phyloP scores from a whole-genome alignment of 2,888 invertebrate genomes.

The Charanyca ferruginea region DNA sequence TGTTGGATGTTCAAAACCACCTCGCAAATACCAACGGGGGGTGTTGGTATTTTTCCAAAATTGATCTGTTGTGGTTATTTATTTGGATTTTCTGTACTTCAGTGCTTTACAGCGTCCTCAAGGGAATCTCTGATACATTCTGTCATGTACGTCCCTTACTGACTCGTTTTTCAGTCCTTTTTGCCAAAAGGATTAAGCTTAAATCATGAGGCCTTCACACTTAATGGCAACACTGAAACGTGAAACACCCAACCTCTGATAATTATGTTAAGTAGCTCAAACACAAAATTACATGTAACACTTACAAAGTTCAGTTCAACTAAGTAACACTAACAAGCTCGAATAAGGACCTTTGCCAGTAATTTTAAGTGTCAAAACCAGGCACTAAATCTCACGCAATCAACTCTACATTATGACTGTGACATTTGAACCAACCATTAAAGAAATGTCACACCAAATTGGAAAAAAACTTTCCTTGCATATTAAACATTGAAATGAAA shows the following conservation, averaged over 20 bases:
- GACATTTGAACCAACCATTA: constrained; percentile 63
- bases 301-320: constrained; percentile 14
- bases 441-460: constrained; percentile 57
- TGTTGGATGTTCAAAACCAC: too few relatives aligned
- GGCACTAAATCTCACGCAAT: constrained; percentile 39
- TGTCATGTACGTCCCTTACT: too few relatives aligned
- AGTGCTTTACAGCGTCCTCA: background rate
- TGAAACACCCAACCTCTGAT: background rate
- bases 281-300: background rate
- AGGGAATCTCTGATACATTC: too few relatives aligned
- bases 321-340: constrained; percentile 10
- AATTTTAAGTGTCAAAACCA: constrained; percentile 10
- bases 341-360: constrained; percentile 18
- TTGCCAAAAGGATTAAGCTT: too few relatives aligned
- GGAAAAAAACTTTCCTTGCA: constrained; percentile 50
- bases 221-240: too few relatives aligned
- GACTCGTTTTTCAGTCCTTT: background rate
- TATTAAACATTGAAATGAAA: constrained; percentile 45
- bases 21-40: too few relatives aligned
- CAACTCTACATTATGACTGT: constrained; percentile 39
- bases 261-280: background rate
- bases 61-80: background rate
- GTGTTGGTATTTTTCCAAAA: too few relatives aligned
- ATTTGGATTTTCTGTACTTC: background rate
- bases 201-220: too few relatives aligned